Percentiles rank a stretch among this genome's conserved stretches.
These are phyloP conservation scores for Sebastes baramenuke DNA, from an alignment of 2,797 vertebrate species.

Conservation along the genomic window DNA sequence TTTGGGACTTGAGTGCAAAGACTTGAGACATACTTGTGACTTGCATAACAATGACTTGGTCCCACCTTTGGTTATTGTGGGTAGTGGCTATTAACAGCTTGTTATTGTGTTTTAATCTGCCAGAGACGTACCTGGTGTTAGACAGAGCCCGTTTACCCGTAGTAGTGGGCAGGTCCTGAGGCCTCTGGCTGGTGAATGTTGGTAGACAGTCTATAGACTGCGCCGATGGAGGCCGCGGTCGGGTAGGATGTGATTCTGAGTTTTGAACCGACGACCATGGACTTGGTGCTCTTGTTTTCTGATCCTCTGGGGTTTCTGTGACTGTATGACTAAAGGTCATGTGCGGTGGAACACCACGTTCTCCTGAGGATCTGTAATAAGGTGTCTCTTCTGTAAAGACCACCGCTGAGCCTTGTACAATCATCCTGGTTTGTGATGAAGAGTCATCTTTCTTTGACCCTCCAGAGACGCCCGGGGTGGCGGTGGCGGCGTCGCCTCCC, in stretches of 20 bases:
- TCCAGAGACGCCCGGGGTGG: not conserved
- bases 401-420: not conserved
- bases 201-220: conserved; percentile 52
- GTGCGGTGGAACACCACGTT: not conserved
- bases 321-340: not conserved
- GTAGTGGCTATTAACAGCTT: not conserved
- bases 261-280: not conserved
- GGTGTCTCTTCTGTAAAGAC: not conserved
- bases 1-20: too few relatives aligned
- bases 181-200: conserved; percentile 72
- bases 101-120: not conserved
- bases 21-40: too few relatives aligned
- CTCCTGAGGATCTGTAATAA: not conserved
- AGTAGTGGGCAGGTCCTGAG: conserved; percentile 40
- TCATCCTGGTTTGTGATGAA: conserved; percentile 4
- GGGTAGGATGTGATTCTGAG: not conserved
- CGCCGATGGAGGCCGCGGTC: not conserved
- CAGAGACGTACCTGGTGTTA: conserved; percentile 49
- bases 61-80: too few relatives aligned
- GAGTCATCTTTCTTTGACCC: not conserved
- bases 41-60: too few relatives aligned
- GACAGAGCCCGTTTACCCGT: conserved; percentile 27
- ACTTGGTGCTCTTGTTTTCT: not conserved
- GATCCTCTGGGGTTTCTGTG: not conserved
- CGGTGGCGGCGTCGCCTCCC: not conserved